phyloP scores from a whole-genome alignment of 2,797 vertebrate species.

The Capromys pilorides region DNA sequence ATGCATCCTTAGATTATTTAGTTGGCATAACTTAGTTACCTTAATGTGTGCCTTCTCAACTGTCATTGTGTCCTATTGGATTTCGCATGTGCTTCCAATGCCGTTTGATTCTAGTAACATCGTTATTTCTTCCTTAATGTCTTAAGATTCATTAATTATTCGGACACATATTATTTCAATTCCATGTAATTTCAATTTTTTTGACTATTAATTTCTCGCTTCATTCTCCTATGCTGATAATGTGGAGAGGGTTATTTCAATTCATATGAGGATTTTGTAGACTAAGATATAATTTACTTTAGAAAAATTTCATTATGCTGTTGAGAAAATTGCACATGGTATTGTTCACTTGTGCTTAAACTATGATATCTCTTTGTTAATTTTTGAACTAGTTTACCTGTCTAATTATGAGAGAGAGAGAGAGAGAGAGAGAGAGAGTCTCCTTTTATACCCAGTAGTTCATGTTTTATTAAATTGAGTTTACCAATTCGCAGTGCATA shows the following conservation, averaged over 20 bases:
- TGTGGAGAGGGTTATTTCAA: not conserved
- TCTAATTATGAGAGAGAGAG: not conserved
- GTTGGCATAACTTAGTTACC: not conserved
- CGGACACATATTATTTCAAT: not conserved
- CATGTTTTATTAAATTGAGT: not conserved
- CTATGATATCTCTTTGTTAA: not conserved
- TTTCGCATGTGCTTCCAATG: not conserved
- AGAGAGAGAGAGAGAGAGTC: not conserved
- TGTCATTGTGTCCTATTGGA: not conserved
- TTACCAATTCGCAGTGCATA: not conserved
- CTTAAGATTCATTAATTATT: not conserved
- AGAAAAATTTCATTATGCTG: not conserved
- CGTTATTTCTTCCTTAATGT: not conserved
- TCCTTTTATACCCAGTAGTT: not conserved
- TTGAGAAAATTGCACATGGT: not conserved
- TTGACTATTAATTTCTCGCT: not conserved
- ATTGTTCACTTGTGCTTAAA: not conserved
- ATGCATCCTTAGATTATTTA: not conserved
- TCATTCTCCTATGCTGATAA: not conserved
- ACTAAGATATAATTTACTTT: not conserved
- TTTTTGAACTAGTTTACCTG: not conserved
- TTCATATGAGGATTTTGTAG: not conserved
- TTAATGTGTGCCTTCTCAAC: not conserved
- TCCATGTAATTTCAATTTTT: not conserved
- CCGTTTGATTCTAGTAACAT: not conserved